Evolutionary conservation across 2,113 vertebrate species (phyloP).

Genomic region (Romanogobio albipinnatus): DNA sequence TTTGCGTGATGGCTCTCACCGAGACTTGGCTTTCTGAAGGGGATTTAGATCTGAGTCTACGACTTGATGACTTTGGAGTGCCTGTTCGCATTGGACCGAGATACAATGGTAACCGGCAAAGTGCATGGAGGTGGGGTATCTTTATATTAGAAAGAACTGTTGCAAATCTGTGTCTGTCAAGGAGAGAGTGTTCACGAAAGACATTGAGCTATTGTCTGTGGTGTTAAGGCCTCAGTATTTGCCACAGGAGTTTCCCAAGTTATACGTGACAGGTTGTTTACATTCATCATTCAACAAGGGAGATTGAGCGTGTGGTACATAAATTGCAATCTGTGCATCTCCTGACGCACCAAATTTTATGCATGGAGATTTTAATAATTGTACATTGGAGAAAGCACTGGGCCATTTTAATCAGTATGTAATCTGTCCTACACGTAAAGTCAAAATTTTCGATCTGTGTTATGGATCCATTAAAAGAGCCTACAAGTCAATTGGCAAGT

Average conservation of each 20-base stretch:
- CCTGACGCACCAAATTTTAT: neutral
- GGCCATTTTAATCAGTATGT: neutral
- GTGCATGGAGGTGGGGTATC: neutral
- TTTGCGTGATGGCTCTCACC: neutral
- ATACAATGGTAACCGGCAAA: neutral
- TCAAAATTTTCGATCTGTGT: neutral
- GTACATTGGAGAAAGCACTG: neutral
- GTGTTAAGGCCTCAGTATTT: neutral
- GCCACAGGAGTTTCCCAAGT: too few relatives aligned
- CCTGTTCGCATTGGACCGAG: neutral
- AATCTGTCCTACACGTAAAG: neutral
- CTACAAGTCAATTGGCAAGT: too few relatives aligned
- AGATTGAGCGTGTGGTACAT: neutral
- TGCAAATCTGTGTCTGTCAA: neutral
- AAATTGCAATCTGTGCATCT: neutral
- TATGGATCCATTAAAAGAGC: neutral
- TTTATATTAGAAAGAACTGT: neutral
- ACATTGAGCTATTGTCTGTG: neutral
- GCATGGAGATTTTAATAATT: conserved; percentile 2
- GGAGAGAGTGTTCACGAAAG: neutral
- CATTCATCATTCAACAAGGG: neutral
- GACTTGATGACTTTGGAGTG: neutral
- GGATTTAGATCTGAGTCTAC: neutral
- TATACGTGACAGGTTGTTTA: neutral
- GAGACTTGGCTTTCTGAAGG: neutral